phyloP scores from a whole-genome alignment of 2,797 vertebrate species.

The Sebastes miniatus region DNA sequence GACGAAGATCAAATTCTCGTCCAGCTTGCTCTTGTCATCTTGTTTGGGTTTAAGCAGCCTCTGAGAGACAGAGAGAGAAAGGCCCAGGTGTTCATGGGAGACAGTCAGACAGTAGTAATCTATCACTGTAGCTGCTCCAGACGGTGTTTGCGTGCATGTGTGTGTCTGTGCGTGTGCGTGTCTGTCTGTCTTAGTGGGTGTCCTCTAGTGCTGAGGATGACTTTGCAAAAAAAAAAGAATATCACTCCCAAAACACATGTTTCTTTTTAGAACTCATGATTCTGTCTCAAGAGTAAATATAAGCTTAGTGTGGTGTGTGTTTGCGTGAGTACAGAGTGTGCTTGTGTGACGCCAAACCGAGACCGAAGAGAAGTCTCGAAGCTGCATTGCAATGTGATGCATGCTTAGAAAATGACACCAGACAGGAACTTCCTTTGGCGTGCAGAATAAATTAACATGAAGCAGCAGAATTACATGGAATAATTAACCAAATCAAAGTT shows the following conservation, averaged over 20 bases:
- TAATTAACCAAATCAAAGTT: not conserved
- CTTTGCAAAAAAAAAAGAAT: conserved; percentile 38
- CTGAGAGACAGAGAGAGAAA: not conserved
- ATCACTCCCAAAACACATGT: not conserved
- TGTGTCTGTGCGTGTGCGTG: conserved; percentile 4
- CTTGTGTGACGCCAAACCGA: not conserved
- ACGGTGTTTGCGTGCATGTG: not conserved
- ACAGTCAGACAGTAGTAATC: conserved; percentile 26
- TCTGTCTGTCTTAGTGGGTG: conserved; percentile 15
- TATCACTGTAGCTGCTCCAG: conserved; percentile 23
- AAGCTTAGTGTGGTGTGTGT: not conserved
- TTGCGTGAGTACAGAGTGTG: not conserved
- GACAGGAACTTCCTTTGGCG: conserved; percentile 5
- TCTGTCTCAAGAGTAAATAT: not conserved
- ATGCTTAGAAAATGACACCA: not conserved
- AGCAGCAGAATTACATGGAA: not conserved
- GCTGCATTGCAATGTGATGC: not conserved
- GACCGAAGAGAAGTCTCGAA: not conserved
- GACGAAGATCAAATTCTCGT: not conserved
- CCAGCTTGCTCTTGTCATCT: not conserved
- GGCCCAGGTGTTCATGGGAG: conserved; percentile 32
- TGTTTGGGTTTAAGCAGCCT: not conserved
- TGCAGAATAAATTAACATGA: not conserved
- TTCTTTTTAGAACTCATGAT: not conserved
- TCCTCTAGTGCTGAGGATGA: conserved; percentile 25